These are phyloP conservation scores for Palythoa grandiflora DNA, from an alignment of 92 coral and sea anemone species.

Conservation along the genomic window DNA sequence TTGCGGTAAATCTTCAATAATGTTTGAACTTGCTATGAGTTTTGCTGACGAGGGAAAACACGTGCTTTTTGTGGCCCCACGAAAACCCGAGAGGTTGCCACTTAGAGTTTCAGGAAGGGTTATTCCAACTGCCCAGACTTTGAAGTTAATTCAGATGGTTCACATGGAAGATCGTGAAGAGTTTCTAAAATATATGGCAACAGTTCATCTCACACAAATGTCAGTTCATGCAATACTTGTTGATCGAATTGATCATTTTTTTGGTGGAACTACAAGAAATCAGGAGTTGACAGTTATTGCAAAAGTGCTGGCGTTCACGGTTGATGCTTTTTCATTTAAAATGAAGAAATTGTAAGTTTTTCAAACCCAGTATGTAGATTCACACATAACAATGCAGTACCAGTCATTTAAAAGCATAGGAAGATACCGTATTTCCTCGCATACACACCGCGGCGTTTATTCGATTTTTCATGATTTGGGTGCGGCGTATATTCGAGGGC, in stretches of 20 bases:
- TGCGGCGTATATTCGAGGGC: no score
- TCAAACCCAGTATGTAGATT: no score
- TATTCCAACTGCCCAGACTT: slow-evolving; percentile 66
- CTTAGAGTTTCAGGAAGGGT: slow-evolving; percentile 72
- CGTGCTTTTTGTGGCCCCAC: slow-evolving; percentile 84
- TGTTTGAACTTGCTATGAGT: slow-evolving; percentile 86
- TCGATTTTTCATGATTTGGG: no score
- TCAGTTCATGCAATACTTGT: slow-evolving; percentile 66
- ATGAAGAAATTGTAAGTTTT: slow-evolving; percentile 72
- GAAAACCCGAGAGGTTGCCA: slow-evolving; percentile 74
- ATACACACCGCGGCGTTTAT: no score
- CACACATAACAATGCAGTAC: no score
- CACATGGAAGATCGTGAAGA: slow-evolving; percentile 78
- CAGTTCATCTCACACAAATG: slow-evolving; percentile 64
- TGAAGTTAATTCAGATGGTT: slow-evolving; percentile 83
- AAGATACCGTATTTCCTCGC: no score
- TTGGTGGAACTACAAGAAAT: slow-evolving; percentile 68
- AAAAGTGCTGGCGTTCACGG: slow-evolving; percentile 82
- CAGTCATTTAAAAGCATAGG: no score
- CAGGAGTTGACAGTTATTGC: slow-evolving; percentile 83
- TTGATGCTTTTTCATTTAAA: slow-evolving; percentile 80
- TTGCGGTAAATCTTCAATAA: slow-evolving; percentile 89
- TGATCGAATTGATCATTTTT: slow-evolving; percentile 79
- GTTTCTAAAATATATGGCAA: slow-evolving; percentile 76
- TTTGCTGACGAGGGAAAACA: slow-evolving; percentile 85